phyloP scores from a whole-genome alignment of 2,113 vertebrate species.

The Aepyceros melampus region DNA sequence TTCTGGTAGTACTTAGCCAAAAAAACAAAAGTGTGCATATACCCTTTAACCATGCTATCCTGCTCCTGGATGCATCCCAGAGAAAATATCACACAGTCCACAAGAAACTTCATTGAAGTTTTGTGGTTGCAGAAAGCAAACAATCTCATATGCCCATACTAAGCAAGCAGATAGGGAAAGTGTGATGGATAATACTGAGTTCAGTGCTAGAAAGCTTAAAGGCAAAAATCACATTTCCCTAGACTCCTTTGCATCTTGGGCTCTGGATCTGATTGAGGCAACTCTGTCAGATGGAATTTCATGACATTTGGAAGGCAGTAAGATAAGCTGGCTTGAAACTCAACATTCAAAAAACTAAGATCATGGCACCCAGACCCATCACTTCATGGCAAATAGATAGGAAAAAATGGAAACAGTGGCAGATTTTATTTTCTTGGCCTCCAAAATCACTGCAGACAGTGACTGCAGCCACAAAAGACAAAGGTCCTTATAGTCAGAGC shows the following conservation, averaged over 20 bases:
- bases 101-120: not conserved
- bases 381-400: not conserved
- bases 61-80: not conserved
- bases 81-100: not conserved
- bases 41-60: not conserved
- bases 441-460: not conserved
- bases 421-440: not conserved
- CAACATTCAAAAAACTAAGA: not conserved
- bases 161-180: not conserved
- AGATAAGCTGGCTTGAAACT: not conserved
- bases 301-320: not conserved
- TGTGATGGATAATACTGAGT: not conserved
- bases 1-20: not conserved
- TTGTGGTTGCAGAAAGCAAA: not conserved
- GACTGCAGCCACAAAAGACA: not conserved
- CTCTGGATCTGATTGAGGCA: not conserved
- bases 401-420: not conserved
- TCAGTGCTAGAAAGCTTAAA: not conserved
- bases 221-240: not conserved
- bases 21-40: not conserved
- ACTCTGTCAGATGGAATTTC: not conserved
- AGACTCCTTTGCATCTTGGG: not conserved
- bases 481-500: not conserved
- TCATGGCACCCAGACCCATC: not conserved
- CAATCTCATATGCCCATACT: not conserved